Evolutionary conservation across 1,140 invertebrate genomes (phyloP), one percentile per base, ranked within the genome.

Genomic region (Yoshiicerus persimilis): DNA sequence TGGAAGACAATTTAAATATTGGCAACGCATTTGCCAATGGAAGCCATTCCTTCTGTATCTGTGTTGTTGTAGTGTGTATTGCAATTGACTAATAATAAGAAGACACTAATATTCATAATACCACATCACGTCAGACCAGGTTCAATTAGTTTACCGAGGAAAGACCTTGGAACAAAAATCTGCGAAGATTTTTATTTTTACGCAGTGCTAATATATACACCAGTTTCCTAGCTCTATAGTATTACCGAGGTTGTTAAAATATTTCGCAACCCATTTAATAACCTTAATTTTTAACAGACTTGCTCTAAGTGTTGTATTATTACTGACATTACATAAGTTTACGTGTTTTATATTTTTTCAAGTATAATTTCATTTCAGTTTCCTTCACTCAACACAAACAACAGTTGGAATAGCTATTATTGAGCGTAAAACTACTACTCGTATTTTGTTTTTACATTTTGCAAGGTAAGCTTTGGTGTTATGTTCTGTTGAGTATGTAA

Each of bases 81-180:
- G 20, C 47, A 56, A n/a, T 16, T 56, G 47, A 70, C 13, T 9
- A 70, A 2, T 25, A 66, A 66, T 23, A 70, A 70, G 30, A 70
- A 70, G 9, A 70, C 23, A 32, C 5, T 30, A 32, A 30, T 66
- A 27, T 4, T 20, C 16, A 66, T 27, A 11, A 66, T 20, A 3
- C 64, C 8, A 27, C 23, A 30, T 30, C 23, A 4, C 23, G 11
- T 25, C 25, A 30, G 25, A 3, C 23, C 23, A 30, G 64, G 27
- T 70, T 70, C 66, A 70, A 70, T 70, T 70, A 16, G 66, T 70
- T 70, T 70, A 3, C 27, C 27, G 66, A 36, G 75, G 20, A 36
- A 77, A 80, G 75, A 80, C 75, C 75, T 80, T 80, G 75, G 75
- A 4, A 36, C 32, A 80, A 77, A 80, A 80, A 38, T 80, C 75